Conservation (phyloP, 1,140 invertebrate genomes). For the Trypoxylus dichotomus region DNA sequence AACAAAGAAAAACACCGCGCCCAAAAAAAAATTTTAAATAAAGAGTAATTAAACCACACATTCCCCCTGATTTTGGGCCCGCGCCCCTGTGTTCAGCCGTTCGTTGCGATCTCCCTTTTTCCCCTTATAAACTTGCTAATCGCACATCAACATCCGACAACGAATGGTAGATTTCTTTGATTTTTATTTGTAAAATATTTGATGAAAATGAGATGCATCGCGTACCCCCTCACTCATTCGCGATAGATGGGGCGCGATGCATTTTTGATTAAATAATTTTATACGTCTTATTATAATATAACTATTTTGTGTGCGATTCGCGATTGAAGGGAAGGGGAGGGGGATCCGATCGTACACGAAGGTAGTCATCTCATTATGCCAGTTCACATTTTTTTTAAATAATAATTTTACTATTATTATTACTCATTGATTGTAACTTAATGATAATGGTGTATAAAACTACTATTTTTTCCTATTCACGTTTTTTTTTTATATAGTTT, state of each 20-base stretch:
- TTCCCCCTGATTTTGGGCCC: conserved; percentile 44
- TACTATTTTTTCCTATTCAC: not conserved
- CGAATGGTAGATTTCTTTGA: conserved; percentile 39
- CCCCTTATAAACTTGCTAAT: not conserved
- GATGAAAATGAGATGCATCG: not conserved
- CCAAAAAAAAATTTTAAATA: conserved; percentile 17
- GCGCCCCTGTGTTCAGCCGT: conserved; percentile 45
- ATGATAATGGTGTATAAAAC: not conserved
- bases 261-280: not conserved
- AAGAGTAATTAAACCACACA: conserved; percentile 38
- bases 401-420: conserved; percentile 7
- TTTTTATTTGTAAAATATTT: not conserved
- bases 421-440: not conserved
- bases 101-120: not conserved
- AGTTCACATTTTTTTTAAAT: conserved; percentile 12
- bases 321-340: not conserved
- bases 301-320: not conserved
- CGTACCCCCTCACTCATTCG: not conserved
- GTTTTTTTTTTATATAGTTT: conserved; percentile 2
- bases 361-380: conserved; percentile 24
- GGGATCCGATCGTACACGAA: not conserved
- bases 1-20: conserved; percentile 1
- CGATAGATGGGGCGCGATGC: not conserved
- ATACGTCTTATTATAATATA: not conserved
- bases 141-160: conserved; percentile 41